Evolutionary conservation across 2,797 vertebrate genomes (phyloP), one percentile per base, ranked within the genome.

Genomic region (Threskiornis aethiopicus): DNA sequence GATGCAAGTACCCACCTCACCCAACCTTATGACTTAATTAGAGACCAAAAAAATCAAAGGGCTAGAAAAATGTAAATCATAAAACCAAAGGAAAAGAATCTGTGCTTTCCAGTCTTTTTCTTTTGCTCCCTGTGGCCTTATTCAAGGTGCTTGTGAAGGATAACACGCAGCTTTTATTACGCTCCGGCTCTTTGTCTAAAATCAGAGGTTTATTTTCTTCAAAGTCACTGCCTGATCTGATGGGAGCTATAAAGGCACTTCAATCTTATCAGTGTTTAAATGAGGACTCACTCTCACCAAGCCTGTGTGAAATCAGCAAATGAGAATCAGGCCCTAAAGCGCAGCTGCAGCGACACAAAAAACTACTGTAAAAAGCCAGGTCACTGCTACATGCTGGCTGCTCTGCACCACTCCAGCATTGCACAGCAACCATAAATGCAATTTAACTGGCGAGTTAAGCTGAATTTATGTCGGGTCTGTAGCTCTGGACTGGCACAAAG

Each of bases 11-110:
- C 51, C 18, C 83, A 92, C 89, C 84, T 93, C 84, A 89, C 26
- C 42, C 76, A 57, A 37, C 78, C 75, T 93, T 85, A 87, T 84
- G 65, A 84, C 94, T 91, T 97, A 97, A 97, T 97, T 97, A 97
- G 82, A 97, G 93, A 96, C 64, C 67, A 77, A 92, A 78, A 78
- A 89, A 97, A 79, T 90, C 78, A 96, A 96, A 95, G 91, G 91
- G 55, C 21, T 82, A 92, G 81, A 93, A 97, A 96, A 97, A 97
- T 95, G 91, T 94, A 95, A 96, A 93, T 95, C 94, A 97, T 96
- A 97, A 96, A 97, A 95, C 81, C 51, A 37, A 95, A 88, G 76
- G 57, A 83, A 78, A 91, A 93, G 54, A 92, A 85, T 41, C 62
- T 67, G 41, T 29, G 41, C 54, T 65, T 75, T 77, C 62, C 88